phyloP scores from a whole-genome alignment of 2,797 vertebrate species.

The Dipus sagitta region DNA sequence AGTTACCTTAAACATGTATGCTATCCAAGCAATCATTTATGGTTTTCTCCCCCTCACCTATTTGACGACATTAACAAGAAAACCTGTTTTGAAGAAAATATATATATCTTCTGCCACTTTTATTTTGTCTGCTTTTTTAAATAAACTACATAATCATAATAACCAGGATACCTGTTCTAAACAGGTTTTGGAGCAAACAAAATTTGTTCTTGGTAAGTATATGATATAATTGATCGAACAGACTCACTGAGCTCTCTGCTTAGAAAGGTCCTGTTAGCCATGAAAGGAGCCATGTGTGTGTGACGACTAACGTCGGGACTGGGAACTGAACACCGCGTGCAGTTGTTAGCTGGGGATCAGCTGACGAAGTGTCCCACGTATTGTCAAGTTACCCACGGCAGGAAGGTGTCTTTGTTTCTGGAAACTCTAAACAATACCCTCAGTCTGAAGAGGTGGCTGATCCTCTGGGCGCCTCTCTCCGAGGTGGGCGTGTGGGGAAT shows the following conservation, averaged over 20 bases:
- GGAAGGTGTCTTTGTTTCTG: slow-evolving; percentile 62
- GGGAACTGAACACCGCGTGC: neutral
- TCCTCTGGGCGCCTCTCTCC: neutral
- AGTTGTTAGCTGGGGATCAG: neutral
- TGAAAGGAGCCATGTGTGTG: neutral
- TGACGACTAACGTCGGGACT: neutral
- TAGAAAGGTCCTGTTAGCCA: neutral
- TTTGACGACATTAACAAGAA: neutral
- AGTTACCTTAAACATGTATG: neutral
- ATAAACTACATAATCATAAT: neutral
- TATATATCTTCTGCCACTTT: slow-evolving; percentile 2
- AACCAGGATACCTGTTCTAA: neutral
- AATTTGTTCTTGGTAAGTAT: neutral
- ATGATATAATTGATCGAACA: neutral
- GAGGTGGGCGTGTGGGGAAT: neutral
- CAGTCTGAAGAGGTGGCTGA: neutral
- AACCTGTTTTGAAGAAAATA: slow-evolving; percentile 1
- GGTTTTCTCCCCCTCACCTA: neutral
- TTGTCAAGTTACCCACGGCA: slow-evolving; percentile 26
- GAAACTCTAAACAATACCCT: slow-evolving; percentile 30
- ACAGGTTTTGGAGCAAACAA: neutral
- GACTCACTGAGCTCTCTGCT: neutral
- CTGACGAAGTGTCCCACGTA: neutral
- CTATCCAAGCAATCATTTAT: neutral
- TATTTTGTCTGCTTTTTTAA: slow-evolving; percentile 33